Conservation (phyloP, 2,888 invertebrate genomes). For the Punctoribates punctum region DNA sequence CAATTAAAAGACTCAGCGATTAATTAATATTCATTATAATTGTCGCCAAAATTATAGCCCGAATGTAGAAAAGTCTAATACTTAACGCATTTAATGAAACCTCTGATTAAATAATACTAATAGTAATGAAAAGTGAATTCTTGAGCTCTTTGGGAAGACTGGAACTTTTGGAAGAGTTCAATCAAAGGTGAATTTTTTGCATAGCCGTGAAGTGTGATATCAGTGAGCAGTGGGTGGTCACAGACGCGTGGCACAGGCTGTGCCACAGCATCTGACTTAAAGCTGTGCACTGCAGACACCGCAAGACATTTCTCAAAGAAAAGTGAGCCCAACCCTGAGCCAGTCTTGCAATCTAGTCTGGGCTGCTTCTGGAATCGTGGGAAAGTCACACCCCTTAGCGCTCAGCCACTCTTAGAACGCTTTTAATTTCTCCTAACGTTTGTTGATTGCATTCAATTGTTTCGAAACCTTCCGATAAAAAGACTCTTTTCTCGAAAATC, state of each 20-base stretch:
- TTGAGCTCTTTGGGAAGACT: not conserved
- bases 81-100: too few species aligned
- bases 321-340: conserved; percentile 19
- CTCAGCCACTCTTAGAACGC: not conserved
- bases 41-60: too few species aligned
- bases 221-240: conserved; percentile 27
- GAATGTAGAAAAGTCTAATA: too few species aligned
- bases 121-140: too few species aligned
- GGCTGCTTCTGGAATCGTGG: conserved; percentile 4
- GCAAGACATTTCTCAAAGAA: conserved; percentile 22
- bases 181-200: conserved; percentile 9
- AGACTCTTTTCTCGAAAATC: not conserved
- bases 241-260: conserved; percentile 24
- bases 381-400: conserved; percentile 31
- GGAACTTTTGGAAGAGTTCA: not conserved
- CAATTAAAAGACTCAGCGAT: too few species aligned
- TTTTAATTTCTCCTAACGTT: not conserved
- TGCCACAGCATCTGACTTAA: conserved; percentile 20
- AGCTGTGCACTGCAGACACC: conserved; percentile 19
- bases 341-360: not conserved
- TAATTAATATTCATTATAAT: too few species aligned
- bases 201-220: not conserved
- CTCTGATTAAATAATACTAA: too few species aligned
- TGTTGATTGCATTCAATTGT: conserved; percentile 2
- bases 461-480: not conserved